These are phyloP conservation scores for Herpetotheres cachinnans DNA, from an alignment of 2,113 vertebrate genomes.

Conservation along the genomic window DNA sequence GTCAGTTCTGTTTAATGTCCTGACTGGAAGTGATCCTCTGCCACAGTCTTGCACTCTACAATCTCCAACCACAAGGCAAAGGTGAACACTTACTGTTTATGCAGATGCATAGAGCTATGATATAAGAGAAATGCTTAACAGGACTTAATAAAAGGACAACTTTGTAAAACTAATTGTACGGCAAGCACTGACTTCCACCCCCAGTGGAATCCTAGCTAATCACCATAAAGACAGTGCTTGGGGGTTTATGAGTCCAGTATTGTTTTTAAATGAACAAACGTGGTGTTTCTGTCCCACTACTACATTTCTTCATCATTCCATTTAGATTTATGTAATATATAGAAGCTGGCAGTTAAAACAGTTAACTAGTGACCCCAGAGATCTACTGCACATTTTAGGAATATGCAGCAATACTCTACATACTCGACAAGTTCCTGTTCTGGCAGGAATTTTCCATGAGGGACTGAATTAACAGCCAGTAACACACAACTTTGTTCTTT, in stretches of 20 bases:
- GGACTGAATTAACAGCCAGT: neutral
- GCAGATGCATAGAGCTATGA: neutral
- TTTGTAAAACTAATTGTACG: neutral
- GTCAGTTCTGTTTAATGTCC: neutral
- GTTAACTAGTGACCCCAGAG: neutral
- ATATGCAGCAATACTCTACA: neutral
- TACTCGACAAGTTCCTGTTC: neutral
- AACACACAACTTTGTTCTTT: neutral
- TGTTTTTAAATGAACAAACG: neutral
- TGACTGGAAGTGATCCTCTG: neutral
- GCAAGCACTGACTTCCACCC: neutral
- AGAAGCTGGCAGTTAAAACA: neutral
- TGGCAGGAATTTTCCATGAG: neutral
- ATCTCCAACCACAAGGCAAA: neutral
- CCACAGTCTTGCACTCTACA: neutral
- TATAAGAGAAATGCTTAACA: neutral
- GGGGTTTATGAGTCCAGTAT: neutral
- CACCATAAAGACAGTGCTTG: neutral
- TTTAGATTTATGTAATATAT: neutral
- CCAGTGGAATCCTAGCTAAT: neutral
- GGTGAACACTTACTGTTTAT: neutral
- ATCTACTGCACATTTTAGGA: neutral
- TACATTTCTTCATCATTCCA: neutral
- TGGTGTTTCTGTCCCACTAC: neutral
- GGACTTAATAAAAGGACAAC: neutral